Evolutionary conservation across 2,888 invertebrate species (phyloP), one percentile per base, ranked within the genome.

Genomic region (Allacma fusca): DNA sequence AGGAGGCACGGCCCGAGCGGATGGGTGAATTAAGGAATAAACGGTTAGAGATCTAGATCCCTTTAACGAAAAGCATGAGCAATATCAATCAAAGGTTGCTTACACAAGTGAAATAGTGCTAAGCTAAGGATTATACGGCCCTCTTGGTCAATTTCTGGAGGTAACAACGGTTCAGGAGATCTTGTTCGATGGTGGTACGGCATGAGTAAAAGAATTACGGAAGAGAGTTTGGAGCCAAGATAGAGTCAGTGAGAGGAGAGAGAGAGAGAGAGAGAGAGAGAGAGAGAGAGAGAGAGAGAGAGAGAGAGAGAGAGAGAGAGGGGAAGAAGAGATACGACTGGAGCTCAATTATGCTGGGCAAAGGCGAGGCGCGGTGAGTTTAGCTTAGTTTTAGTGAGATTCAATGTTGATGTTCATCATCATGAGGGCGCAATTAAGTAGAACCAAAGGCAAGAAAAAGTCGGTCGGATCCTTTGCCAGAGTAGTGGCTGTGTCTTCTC

Each of bases 401-500:
- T 73, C 73, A 73, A 73, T 76, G 64, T 64, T 70, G 62, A 65
- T 59, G 69, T 76, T 79, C 78, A 80, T 79, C 77, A 80, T 74
- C 57, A 79, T 77, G 79, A 79, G 78, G 78, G 79, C 73, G 76
- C 79, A 80, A 79, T 79, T 80, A 80, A 80, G 79, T 76, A 68
- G 68, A 69, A 76, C 70, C 76, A 74, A 72, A 78, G 70, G 67
- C 74, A 75, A 78, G 72, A 72, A 71, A 72, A 67, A 65, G 64
- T 29, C 68, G 62, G 78, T 69, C 75, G 75, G 75, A 70, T 69
- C 75, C 77, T 78, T 77, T 78, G 70, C 69, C 50, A 74, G 74
- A 78, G 76, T 78, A 59, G 80, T 65, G 79, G 77, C 79, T 79
- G 65, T 80, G 83, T 83, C 83, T 80, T 78, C 78, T 80, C 82